A percentile compares a stretch with the other conserved stretches of the same genome.
phyloP scores from a whole-genome alignment of 2,113 vertebrate species.

The Pungitius pungitius region DNA sequence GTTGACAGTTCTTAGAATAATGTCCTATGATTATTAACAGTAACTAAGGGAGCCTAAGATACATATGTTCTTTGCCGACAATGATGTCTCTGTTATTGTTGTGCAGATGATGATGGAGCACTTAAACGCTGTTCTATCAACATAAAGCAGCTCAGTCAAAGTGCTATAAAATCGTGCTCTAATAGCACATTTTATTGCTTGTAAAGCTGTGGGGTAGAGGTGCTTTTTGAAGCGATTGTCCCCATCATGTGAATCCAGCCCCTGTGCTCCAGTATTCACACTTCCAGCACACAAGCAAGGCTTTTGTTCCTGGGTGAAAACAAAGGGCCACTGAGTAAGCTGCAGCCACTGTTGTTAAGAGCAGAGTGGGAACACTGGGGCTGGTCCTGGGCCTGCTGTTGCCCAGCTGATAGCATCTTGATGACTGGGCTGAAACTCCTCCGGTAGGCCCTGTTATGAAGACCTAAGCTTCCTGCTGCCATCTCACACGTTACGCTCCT shows the following conservation, averaged over 20 bases:
- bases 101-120: background rate
- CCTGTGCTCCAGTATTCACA: conserved; percentile 13
- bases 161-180: background rate
- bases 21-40: too few relatives aligned
- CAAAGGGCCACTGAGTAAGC: conserved; percentile 60
- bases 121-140: background rate
- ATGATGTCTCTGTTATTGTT: background rate
- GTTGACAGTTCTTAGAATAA: too few relatives aligned
- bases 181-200: background rate
- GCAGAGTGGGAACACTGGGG: conserved; percentile 53
- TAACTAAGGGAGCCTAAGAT: background rate
- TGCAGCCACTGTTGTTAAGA: conserved; percentile 44
- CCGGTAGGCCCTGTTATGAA: conserved; percentile 55
- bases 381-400: conserved; percentile 67
- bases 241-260: conserved; percentile 19
- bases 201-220: background rate
- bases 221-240: background rate
- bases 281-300: conserved; percentile 47
- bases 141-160: background rate
- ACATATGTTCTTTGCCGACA: background rate
- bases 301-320: conserved; percentile 68
- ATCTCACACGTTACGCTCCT: conserved; percentile 43
- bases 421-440: conserved; percentile 57
- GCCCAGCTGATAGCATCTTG: conserved; percentile 64
- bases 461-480: conserved; percentile 64